A percentile compares a stretch with the other conserved stretches of the same genome.
These are phyloP conservation scores for Novumbra hubbsi DNA, from an alignment of 2,797 vertebrate species.

Conservation along the genomic window DNA sequence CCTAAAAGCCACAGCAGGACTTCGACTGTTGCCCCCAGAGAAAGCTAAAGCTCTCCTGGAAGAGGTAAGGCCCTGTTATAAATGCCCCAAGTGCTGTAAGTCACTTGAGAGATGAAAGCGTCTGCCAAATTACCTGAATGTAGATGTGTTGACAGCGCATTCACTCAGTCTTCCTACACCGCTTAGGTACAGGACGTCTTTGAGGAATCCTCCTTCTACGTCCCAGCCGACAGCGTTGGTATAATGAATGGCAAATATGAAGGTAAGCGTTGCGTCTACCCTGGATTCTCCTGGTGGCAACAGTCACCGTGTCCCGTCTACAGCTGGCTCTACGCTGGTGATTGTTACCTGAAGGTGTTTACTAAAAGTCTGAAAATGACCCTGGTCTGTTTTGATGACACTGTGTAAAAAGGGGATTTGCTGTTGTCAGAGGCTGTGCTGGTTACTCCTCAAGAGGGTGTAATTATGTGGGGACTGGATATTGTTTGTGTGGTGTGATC, in stretches of 20 bases:
- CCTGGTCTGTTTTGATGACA: constrained; percentile 52
- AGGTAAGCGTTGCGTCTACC: constrained; percentile 71
- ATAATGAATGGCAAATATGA: constrained; percentile 92
- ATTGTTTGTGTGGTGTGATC: constrained; percentile 25
- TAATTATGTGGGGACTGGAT: constrained; percentile 51
- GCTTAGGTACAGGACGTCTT: constrained; percentile 86
- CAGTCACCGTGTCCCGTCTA: constrained; percentile 10
- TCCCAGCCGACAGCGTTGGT: constrained; percentile 86
- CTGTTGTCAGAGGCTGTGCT: constrained; percentile 37
- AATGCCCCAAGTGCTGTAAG: background rate
- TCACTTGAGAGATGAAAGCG: constrained; percentile 4
- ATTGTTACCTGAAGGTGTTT: constrained; percentile 46
- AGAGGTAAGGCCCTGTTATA: constrained; percentile 70
- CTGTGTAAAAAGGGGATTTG: constrained; percentile 31
- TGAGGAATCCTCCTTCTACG: constrained; percentile 89
- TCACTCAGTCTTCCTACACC: background rate
- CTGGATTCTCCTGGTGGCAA: constrained; percentile 29
- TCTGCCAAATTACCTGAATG: background rate
- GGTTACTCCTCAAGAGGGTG: constrained; percentile 31
- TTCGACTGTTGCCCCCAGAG: constrained; percentile 81
- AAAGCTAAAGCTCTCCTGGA: constrained; percentile 86
- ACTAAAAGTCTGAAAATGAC: constrained; percentile 52
- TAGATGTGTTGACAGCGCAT: constrained; percentile 32
- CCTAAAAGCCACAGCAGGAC: constrained; percentile 91
- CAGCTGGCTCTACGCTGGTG: constrained; percentile 16